Evolutionary conservation across 2,888 invertebrate species (phyloP).

Genomic region (Agonum fuliginosum): DNA sequence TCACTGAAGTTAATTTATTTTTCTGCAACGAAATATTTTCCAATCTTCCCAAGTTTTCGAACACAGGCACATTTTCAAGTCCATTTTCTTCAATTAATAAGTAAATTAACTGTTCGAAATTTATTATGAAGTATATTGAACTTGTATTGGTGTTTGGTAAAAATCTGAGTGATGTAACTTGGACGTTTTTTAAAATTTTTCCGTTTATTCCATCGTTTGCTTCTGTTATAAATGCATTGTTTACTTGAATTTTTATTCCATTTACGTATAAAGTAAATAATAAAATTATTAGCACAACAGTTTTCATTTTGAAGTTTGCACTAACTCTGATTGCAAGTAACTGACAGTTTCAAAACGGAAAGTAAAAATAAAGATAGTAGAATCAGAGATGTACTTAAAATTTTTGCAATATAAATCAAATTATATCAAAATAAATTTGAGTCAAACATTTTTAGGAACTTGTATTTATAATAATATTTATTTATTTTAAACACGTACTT

Average conservation of each 20-base stretch:
- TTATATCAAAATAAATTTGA: background rate
- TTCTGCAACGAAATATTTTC: slow-evolving; percentile 1
- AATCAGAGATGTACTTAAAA: slow-evolving; percentile 1
- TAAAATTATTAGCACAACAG: background rate
- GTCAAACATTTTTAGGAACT: background rate
- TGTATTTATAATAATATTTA: background rate
- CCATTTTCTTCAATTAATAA: background rate
- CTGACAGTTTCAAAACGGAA: too few relatives aligned
- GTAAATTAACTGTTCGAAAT: background rate
- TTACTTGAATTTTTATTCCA: slow-evolving; percentile 1
- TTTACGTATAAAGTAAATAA: background rate
- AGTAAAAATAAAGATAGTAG: background rate
- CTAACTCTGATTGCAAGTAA: background rate
- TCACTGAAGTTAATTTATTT: slow-evolving; percentile 2
- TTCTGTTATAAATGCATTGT: slow-evolving; percentile 24
- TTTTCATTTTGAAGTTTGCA: background rate
- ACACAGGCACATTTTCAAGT: background rate
- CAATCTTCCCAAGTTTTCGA: background rate
- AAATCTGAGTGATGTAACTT: background rate
- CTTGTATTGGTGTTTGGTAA: background rate
- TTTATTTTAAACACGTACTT: too few relatives aligned
- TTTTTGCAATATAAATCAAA: background rate
- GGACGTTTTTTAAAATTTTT: background rate
- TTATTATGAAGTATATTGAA: background rate
- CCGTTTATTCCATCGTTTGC: slow-evolving; percentile 6